Percentiles rank a stretch among this genome's conserved stretches.
Evolutionary conservation across 1,140 invertebrate genomes (phyloP).

Genomic region (Mycetomoellerius zeteki): DNA sequence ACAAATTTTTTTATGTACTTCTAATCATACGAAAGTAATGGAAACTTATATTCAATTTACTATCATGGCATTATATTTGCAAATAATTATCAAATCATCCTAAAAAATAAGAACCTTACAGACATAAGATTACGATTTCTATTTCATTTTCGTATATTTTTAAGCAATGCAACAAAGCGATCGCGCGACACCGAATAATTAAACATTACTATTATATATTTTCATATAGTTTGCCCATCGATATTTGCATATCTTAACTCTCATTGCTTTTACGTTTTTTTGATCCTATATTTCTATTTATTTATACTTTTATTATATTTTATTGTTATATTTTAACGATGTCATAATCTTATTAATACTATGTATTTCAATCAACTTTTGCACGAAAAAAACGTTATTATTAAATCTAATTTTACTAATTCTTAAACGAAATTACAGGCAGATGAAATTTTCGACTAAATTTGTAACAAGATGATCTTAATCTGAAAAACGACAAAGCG

Average conservation of each 20-base stretch:
- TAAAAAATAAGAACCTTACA: no score
- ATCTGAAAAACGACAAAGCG: neutral
- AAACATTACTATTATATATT: neutral
- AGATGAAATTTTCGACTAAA: constrained; percentile 13
- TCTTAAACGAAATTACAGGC: neutral
- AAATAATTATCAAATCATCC: no score
- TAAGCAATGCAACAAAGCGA: neutral
- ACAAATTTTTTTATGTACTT: no score
- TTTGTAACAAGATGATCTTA: neutral
- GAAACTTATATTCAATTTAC: no score
- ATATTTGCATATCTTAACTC: neutral
- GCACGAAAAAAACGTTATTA: no score
- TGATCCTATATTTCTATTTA: neutral
- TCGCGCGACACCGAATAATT: neutral
- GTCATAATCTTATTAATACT: neutral
- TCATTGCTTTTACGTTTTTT: neutral
- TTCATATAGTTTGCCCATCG: neutral
- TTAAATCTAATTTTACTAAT: neutral
- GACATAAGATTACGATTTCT: neutral
- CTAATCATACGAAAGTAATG: no score
- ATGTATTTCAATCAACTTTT: neutral
- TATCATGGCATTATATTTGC: no score
- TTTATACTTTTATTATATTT: neutral
- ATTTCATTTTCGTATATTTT: neutral
- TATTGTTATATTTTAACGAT: neutral